Base-by-base conservation (phyloP, 2,113 vertebrate genomes). In the Anolis sagrei region DNA sequence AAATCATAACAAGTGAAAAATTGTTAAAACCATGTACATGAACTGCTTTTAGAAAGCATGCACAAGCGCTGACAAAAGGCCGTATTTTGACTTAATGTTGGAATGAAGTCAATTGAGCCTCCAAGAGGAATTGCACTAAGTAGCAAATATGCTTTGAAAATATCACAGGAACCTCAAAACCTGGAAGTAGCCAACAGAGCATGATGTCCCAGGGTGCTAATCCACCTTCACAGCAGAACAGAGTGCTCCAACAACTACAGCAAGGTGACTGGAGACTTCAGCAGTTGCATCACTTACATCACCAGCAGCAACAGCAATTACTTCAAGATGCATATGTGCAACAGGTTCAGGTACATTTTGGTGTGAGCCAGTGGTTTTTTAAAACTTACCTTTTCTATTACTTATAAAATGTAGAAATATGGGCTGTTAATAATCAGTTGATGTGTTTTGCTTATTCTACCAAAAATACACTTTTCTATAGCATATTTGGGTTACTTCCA, bases 201-300 rank as follows among this genome's bases (percentile, higher is more conserved):
- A 10, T 93, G 18, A 25, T 95, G 90, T 86, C 94, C 2, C 97
- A 96, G 74, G 96, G 95, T 39, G 91, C 91, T 90, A 94, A 90
- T 90, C 97, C 97, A 87, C 97, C 97, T 39, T 96, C 97, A 0
- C 96, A 94, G 82, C 97, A 96, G 81, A 97, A 98, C 90, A 86
- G 98, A 70, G 98, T 99, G 9, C 97, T 99, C 34, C 99, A 99
- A 94, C 99, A 99, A 87, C 95, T 99, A 1, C 99, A 99, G 83
- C 98, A 98, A 14, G 98, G 98, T 0, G 99, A 99, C 86, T 97
- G 98, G 95, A 97, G 98, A 16, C 94, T 99, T 4, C 99, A 99
- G 93, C 98, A 98, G 68, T 91, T 98, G 0, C 98, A 98, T 6
- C 97, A 96, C 1, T 89, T 96, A 9, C 96, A 97, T 13, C 97